Evolutionary conservation across 2,888 invertebrate genomes (phyloP).

Genomic region (Coelopa pilipes): DNA sequence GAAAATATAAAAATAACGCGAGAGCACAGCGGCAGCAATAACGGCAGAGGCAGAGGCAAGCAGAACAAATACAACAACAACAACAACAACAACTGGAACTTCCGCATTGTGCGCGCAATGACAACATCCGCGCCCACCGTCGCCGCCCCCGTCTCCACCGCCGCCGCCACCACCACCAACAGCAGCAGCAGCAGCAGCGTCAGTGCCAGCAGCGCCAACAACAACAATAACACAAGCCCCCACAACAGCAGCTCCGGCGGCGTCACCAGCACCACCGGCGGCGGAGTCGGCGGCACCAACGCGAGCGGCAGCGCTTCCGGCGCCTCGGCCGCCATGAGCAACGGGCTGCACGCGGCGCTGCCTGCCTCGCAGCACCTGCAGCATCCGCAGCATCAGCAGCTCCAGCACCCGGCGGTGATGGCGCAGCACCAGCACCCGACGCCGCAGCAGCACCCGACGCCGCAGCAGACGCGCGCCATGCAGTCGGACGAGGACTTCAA

Average conservation of each 20-base stretch:
- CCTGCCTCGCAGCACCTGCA: conserved; percentile 28
- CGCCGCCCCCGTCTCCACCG: conserved; percentile 34
- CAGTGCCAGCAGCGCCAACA: too few species aligned
- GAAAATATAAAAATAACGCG: too few species aligned
- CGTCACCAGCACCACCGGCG: conserved; percentile 13
- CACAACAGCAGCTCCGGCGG: conserved; percentile 26
- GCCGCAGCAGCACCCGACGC: conserved; percentile 25
- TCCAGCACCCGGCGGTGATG: conserved; percentile 32
- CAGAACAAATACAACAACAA: too few species aligned
- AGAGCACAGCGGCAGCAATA: too few species aligned
- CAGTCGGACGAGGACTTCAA: conserved; percentile 67
- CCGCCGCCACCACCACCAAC: conserved; percentile 39
- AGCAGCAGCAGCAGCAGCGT: too few species aligned
- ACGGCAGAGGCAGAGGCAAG: too few species aligned
- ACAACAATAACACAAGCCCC: too few species aligned
- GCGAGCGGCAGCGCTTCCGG: not conserved
- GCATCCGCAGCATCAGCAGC: conserved; percentile 38
- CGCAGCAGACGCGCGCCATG: conserved; percentile 58
- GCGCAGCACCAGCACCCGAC: conserved; percentile 25
- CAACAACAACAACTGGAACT: conserved; percentile 23
- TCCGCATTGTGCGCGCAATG: conserved; percentile 32
- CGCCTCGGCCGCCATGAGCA: conserved; percentile 31
- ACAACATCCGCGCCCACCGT: conserved; percentile 35
- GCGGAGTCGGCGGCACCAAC: not conserved
- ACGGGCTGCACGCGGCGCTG: conserved; percentile 17